Evolutionary conservation across 1,140 invertebrate genomes (phyloP).

Genomic region (Samia ricini): DNA sequence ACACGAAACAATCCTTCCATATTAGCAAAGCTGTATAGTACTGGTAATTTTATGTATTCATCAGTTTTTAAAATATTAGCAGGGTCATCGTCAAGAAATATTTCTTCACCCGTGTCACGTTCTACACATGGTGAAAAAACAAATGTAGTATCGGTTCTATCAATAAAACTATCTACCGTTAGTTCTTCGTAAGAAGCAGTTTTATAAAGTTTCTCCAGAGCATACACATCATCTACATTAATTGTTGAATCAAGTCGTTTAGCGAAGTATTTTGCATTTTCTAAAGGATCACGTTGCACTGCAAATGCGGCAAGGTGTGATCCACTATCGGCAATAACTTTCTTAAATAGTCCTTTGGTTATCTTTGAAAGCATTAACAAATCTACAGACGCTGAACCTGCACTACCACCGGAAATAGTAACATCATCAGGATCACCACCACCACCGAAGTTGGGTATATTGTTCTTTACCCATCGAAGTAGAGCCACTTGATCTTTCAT

Average conservation of each 20-base stretch:
- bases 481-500: constrained; percentile 41
- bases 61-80: constrained; percentile 7
- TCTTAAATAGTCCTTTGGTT: constrained; percentile 30
- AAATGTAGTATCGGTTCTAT: constrained; percentile 19
- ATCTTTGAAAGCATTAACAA: constrained; percentile 27
- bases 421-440: constrained; percentile 37
- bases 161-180: constrained; percentile 5
- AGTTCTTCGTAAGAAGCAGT: constrained; percentile 3
- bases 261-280: constrained; percentile 23
- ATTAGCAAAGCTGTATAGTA: constrained; percentile 16
- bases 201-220: constrained; percentile 28
- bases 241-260: constrained; percentile 7
- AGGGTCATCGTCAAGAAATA: constrained; percentile 24
- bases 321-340: constrained; percentile 38
- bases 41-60: constrained; percentile 6
- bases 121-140: constrained; percentile 28
- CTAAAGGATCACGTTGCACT: constrained; percentile 27
- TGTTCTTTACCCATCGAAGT: constrained; percentile 30
- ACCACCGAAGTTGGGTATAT: constrained; percentile 38
- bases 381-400: constrained; percentile 28
- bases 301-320: constrained; percentile 14
- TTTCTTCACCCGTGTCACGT: constrained; percentile 13
- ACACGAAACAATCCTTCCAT: constrained; percentile 27
- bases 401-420: constrained; percentile 30
- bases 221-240: constrained; percentile 20